Evolutionary conservation across 2,888 invertebrate species (phyloP).

Genomic region (Sphaerophoria rueppellii): DNA sequence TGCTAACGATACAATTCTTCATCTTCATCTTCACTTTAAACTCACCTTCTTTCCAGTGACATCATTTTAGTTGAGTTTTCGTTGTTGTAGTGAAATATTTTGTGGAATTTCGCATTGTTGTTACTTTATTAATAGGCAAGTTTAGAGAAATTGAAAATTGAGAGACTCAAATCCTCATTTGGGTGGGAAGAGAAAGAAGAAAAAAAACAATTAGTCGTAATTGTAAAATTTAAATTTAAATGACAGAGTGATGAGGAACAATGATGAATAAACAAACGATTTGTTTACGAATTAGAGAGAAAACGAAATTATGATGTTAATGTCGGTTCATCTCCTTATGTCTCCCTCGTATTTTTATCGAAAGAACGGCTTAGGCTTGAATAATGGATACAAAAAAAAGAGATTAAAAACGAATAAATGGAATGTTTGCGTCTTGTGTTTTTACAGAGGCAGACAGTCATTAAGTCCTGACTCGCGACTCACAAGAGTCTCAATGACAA

Average conservation of each 20-base stretch:
- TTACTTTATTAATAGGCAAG: constrained; percentile 48
- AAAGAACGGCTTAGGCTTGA: constrained; percentile 13
- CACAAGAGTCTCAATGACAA: constrained; percentile 18
- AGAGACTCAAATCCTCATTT: not conserved
- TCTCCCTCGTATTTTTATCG: constrained; percentile 36
- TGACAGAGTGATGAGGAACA: constrained; percentile 4
- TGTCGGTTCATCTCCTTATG: constrained; percentile 22
- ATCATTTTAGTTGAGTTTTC: constrained; percentile 57
- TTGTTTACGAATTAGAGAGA: constrained; percentile 40
- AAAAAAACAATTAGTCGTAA: constrained; percentile 30
- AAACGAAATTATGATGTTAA: not conserved
- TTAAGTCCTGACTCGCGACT: constrained; percentile 9
- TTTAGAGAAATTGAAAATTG: constrained; percentile 20
- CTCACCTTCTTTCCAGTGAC: constrained; percentile 65
- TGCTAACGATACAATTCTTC: constrained; percentile 38
- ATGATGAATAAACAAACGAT: constrained; percentile 28
- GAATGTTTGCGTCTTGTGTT: constrained; percentile 20
- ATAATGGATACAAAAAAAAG: constrained; percentile 12
- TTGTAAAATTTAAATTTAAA: not conserved
- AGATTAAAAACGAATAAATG: constrained; percentile 17
- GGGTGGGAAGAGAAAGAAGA: not conserved
- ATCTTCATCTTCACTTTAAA: constrained; percentile 11
- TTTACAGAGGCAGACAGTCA: constrained; percentile 24
- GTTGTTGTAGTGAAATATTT: constrained; percentile 41
- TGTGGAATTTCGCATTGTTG: constrained; percentile 63